Evolutionary conservation across 2,888 invertebrate species (phyloP).

Genomic region (Ariolimax columbianus): DNA sequence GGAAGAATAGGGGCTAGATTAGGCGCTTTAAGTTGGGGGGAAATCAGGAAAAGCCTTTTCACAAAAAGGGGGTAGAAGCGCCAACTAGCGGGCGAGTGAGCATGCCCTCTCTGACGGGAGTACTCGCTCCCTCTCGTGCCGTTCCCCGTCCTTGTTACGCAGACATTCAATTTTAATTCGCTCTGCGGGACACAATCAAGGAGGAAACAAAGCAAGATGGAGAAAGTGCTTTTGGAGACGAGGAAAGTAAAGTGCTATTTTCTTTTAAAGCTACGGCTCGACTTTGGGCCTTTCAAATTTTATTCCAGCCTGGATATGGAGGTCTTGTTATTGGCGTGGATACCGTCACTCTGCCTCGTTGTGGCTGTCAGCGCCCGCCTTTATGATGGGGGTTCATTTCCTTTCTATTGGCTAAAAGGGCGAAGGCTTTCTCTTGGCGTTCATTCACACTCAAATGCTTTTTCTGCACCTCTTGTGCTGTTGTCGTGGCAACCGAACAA

Average conservation of each 20-base stretch:
- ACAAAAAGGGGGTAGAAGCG: conserved; percentile 37
- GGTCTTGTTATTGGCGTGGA: conserved; percentile 41
- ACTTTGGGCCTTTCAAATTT: conserved; percentile 33
- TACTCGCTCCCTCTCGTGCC: conserved; percentile 27
- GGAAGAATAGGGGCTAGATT: conserved; percentile 42
- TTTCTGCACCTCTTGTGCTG: conserved; percentile 48
- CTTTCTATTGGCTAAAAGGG: conserved; percentile 41
- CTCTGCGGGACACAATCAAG: conserved; percentile 41
- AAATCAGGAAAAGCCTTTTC: conserved; percentile 43
- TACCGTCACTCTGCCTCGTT: conserved; percentile 38
- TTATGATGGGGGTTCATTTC: conserved; percentile 49
- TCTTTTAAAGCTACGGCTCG: conserved; percentile 35
- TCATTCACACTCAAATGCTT: conserved; percentile 45
- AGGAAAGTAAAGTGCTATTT: conserved; percentile 35
- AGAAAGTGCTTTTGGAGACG: conserved; percentile 35
- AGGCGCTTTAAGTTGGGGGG: conserved; percentile 40
- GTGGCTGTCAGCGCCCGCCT: conserved; percentile 42
- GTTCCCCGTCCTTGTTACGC: conserved; percentile 32
- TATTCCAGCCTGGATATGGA: conserved; percentile 34
- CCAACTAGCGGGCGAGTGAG: conserved; percentile 39
- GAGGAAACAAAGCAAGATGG: conserved; percentile 38
- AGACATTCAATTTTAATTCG: conserved; percentile 46
- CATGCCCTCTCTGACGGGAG: conserved; percentile 27
- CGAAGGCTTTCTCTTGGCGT: conserved; percentile 37
- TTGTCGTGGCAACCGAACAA: conserved; percentile 47